phyloP scores from a whole-genome alignment of 2,113 vertebrate species.

The Boulengeromyrus knoepffleri region DNA sequence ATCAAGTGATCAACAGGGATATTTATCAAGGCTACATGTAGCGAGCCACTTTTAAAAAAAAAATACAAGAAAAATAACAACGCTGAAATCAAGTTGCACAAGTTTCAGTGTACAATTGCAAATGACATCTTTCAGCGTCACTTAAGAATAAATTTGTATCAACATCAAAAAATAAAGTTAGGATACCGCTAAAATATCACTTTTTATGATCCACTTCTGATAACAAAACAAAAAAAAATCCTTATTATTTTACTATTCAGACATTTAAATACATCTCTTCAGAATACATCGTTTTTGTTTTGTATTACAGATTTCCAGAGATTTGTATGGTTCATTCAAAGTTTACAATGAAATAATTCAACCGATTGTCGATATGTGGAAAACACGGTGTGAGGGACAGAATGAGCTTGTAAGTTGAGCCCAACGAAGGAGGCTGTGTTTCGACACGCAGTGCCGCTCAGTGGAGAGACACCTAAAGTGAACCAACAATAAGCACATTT shows the following conservation, averaged over 20 bases:
- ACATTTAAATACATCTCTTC: neutral
- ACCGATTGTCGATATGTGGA: neutral
- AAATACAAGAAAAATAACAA: conserved; percentile 19
- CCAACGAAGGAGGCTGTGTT: neutral
- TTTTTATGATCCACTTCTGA: neutral
- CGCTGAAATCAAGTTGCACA: neutral
- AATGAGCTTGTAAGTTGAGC: neutral
- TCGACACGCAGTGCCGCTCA: conserved; percentile 41
- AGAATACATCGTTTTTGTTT: conserved; percentile 1
- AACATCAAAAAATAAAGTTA: neutral
- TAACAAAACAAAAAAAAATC: neutral
- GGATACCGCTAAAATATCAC: neutral
- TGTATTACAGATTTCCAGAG: conserved; percentile 2
- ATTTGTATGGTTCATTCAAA: conserved; percentile 24
- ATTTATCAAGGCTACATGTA: conserved; percentile 92
- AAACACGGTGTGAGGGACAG: conserved; percentile 6
- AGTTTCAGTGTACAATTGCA: neutral
- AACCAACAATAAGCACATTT: neutral
- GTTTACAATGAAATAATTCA: conserved; percentile 19
- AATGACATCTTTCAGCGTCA: neutral
- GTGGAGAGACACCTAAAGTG: conserved; percentile 33
- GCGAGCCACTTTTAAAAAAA: conserved; percentile 57
- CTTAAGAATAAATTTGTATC: neutral
- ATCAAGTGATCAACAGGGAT: conserved; percentile 99
- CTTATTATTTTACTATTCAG: neutral